Evolutionary conservation across 2,113 vertebrate species (phyloP), one percentile per base, ranked within the genome.

Genomic region (Silurus meridionalis): DNA sequence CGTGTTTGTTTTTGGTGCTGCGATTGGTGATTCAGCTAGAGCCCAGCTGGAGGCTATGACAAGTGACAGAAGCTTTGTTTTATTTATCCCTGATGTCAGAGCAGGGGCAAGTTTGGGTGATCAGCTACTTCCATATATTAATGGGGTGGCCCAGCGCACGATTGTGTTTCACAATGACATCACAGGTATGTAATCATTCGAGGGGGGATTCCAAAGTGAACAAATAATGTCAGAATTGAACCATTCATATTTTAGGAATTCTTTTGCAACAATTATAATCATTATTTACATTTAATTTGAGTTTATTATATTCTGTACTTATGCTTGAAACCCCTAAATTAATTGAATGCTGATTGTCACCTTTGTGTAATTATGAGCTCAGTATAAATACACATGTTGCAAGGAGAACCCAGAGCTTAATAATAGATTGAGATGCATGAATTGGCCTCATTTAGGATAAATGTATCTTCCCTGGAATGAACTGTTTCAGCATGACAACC

Each of bases 11-110:
- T 95, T 98, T 86, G 94, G 94, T 89, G 92, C 97, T 83, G 95
- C 91, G 87, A 93, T 96, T 88, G 96, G 95, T 93, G 94, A 92
- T 88, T 92, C 95, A 90, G 94, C 96, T 91, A 92, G 93, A 88
- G 89, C 93, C 81, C 95, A 98, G 93, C 95, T 99, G 90, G 95
- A 97, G 94, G 90, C 96, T 89, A 91, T 99, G 93, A 96, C 97
- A 91, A 96, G 95, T 84, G 96, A 96, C 90, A 95, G 91, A 90
- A 95, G 87, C 92, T 95, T 99, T 96, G 93, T 97, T 89, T 95
- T 96, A 93, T 94, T 94, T 89, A 94, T 94, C 88, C 92, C 96
- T 93, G 95, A 97, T 94, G 95, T 97, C 94, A 95, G 25, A 94
- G 89, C 93, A 94, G 90, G 96, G 91, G 94, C 93, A 92, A 92